A percentile compares a stretch with the other conserved stretches of the same genome.
Evolutionary conservation across 2,113 vertebrate genomes (phyloP).

Genomic region (Dicentrarchus labrax): DNA sequence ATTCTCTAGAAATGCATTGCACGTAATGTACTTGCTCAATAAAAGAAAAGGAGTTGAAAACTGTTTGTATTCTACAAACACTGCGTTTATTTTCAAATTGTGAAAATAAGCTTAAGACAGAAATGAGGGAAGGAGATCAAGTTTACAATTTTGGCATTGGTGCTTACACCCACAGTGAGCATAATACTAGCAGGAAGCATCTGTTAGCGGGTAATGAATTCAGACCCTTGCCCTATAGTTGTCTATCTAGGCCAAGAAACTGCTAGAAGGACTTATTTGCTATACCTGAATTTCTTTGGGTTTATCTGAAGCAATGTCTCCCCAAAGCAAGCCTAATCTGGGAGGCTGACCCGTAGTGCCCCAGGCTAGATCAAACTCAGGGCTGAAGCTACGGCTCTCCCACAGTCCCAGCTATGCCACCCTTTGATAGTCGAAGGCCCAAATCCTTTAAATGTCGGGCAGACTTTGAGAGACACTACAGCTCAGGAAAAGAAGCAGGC

Average conservation of each 20-base stretch:
- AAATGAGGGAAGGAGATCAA: slow-evolving; percentile 33
- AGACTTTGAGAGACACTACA: slow-evolving; percentile 70
- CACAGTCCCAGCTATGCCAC: slow-evolving; percentile 63
- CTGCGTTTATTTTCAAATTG: not conserved
- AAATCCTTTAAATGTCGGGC: slow-evolving; percentile 75
- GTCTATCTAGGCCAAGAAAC: slow-evolving; percentile 68
- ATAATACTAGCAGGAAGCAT: slow-evolving; percentile 50
- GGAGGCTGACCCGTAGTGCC: slow-evolving; percentile 63
- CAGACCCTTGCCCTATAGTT: slow-evolving; percentile 53
- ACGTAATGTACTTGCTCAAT: not conserved
- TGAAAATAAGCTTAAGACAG: slow-evolving; percentile 10
- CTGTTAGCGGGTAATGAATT: slow-evolving; percentile 68
- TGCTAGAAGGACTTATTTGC: slow-evolving; percentile 68
- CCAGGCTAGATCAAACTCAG: slow-evolving; percentile 70
- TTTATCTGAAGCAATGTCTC: slow-evolving; percentile 64
- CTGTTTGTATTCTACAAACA: not conserved
- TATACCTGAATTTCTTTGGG: slow-evolving; percentile 65
- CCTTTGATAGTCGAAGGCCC: slow-evolving; percentile 71
- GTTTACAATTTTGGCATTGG: slow-evolving; percentile 35
- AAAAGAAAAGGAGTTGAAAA: not conserved
- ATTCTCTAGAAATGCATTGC: not conserved
- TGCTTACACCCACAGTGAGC: slow-evolving; percentile 49
- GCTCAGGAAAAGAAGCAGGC: slow-evolving; percentile 63
- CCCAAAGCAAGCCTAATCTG: slow-evolving; percentile 71
- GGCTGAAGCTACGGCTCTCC: slow-evolving; percentile 63